Evolutionary conservation across 2,888 invertebrate species (phyloP), one percentile per base, ranked within the genome.

Genomic region (Drosophila neoperkinsi): DNA sequence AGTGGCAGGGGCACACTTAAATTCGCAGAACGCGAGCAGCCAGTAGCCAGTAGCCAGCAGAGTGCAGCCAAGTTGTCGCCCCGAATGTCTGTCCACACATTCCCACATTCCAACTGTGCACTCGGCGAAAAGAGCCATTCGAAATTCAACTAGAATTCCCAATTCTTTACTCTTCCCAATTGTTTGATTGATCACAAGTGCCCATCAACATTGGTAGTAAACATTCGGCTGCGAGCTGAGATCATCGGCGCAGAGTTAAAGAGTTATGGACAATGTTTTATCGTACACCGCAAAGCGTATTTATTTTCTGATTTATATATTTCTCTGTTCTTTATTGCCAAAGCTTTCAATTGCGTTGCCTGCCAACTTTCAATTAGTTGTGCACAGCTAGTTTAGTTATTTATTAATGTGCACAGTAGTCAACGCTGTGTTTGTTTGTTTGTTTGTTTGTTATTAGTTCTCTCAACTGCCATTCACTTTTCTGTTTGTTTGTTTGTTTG

Each of bases 141-240:
- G 41, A 43, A n/a, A 6, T 43, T 43, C 43, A 46, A 7, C 9
- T 4, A 25, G 25, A 25, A 46, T 36, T 36, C 18, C 18, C 0
- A 3, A 36, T 36, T 36, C 18, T 6, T 3, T 13, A 43, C 21
- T 43, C 6, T 43, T 21, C 11, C 43, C 46, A 4, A 46, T 46
- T 46, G 16, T 2, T 1, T 73, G 76, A 77, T 77, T 77, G 78
- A 77, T 77, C 64, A 65, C 41, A 18, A 36, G 28, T 49, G 21
- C 4, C 49, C 21, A 55, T 55, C 56, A 53, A 60, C 57, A 60
- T 49, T 52, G 16, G 43, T 18, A 34, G 60, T 60, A 43, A 57
- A 57, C 53, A 36, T 46, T 34, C 59, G 59, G 51, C 11, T 21
- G 18, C 13, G 7, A 34, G 50, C 49, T 34, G 13, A 51, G n/a